Conservation (phyloP, 1,140 invertebrate genomes). For the Scaptomyza montana region DNA sequence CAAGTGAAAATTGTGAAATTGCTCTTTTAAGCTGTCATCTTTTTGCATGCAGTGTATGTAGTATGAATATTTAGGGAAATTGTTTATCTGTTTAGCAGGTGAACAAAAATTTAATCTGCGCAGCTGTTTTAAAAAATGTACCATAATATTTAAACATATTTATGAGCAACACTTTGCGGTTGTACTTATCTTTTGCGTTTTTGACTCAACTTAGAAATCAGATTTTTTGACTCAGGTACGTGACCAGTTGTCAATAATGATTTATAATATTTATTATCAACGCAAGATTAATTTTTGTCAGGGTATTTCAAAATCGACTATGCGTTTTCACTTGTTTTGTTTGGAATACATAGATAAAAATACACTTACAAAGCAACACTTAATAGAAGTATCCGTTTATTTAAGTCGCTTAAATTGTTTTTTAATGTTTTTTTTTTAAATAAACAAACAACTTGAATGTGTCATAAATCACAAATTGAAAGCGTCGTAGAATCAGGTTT, state of each 20-base stretch:
- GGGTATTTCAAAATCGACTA: neutral
- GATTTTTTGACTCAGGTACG: neutral
- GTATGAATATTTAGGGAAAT: too few species aligned
- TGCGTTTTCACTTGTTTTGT: neutral
- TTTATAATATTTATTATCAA: too few species aligned
- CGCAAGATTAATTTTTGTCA: neutral
- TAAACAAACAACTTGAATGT: too few species aligned
- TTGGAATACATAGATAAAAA: neutral
- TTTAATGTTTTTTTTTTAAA: too few species aligned
- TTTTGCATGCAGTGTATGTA: too few species aligned
- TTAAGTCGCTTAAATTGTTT: too few species aligned
- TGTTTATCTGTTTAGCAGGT: neutral
- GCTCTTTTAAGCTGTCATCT: too few species aligned
- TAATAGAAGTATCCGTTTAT: too few species aligned
- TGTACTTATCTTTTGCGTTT: neutral
- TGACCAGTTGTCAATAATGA: neutral
- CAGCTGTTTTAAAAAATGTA: neutral
- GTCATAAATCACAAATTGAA: constrained; percentile 6
- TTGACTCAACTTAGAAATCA: neutral
- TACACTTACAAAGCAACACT: too few species aligned
- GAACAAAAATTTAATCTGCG: constrained; percentile 4
- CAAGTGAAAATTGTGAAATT: neutral
- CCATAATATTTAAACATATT: neutral
- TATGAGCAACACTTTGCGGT: neutral
- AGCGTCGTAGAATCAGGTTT: constrained; percentile 1